Base-by-base conservation (phyloP, 2,113 vertebrate species). In the Perca fluviatilis region DNA sequence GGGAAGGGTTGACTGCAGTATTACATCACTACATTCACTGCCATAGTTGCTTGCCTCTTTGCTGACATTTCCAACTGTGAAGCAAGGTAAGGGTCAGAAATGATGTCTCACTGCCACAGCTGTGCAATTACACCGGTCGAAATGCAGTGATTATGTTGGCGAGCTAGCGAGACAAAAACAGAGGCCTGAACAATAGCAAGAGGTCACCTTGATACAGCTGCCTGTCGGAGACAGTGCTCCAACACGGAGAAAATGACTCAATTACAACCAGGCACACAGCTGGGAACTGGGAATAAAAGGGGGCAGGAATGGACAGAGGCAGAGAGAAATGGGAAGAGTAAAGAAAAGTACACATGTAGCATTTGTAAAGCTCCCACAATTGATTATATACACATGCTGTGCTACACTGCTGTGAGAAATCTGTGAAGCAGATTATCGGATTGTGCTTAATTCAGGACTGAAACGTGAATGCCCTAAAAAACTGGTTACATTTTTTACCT, bases 191-290 rank as follows among this genome's bases (percentile, higher is more conserved):
- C 90, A 92, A 94, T 89, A 89, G 88, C 68, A 7, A 58, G 88
- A 88, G 93, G 93, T 93, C 90, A 94, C 93, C 93, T 94, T 94
- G 89, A 92, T 92, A 70, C 82, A 84, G 93, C 90, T 84, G 90
- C 82, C 88, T 88, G 88, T 86, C 67, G 57, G 87, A 91, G 86
- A 92, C 86, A 25, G 67, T 3, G 81, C 83, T 82, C 73, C 4
- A 88, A 90, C 46, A 33, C 83, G 78, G 80, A 88, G 90, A 89
- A 94, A 93, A 94, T 92, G 89, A 93, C 93, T 94, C 94, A 89
- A 94, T 95, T 93, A 92, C 86, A 82, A 86, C 25, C 69, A 82
- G 79, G 81, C 77, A 27, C 72, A 43, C 68, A 63, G 75, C 7
- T 53, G 65, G 82, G 60, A 47, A 58, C 65, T 49, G 73, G 67